phyloP scores from a whole-genome alignment of 2,797 vertebrate species.

The Molossus molossus region DNA sequence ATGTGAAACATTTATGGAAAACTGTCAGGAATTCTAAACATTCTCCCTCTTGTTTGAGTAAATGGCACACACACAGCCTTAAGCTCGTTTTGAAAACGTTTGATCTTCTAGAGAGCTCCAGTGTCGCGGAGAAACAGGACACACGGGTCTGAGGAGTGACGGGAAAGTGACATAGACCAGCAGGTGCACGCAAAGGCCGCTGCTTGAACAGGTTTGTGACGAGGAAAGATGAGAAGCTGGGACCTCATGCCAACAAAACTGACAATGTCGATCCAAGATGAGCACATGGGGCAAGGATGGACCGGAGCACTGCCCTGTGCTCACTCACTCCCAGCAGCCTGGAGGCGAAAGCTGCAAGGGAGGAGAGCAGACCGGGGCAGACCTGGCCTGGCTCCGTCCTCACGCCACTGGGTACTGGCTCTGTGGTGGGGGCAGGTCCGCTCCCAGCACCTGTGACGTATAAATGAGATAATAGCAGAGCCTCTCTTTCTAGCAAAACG shows the following conservation, averaged over 20 bases:
- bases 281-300: neutral
- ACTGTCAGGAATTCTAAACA: neutral
- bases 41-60: neutral
- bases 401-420: neutral
- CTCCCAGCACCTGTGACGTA: too few relatives aligned
- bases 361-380: neutral
- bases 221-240: neutral
- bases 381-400: accelerated
- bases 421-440: too few relatives aligned
- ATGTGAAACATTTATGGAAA: neutral
- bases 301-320: accelerated
- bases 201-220: neutral
- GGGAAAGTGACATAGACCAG: neutral
- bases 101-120: neutral
- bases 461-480: neutral
- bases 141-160: neutral
- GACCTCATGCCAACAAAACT: neutral
- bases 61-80: neutral
- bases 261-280: neutral
- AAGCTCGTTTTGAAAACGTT: neutral
- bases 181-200: neutral
- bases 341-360: neutral
- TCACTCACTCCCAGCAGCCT: neutral
- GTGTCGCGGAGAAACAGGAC: neutral
- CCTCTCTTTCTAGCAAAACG: neutral